A percentile compares a stretch with the other conserved stretches of the same genome.
These are phyloP conservation scores for Otus sunia DNA, from an alignment of 2,113 vertebrate genomes.

Conservation along the genomic window DNA sequence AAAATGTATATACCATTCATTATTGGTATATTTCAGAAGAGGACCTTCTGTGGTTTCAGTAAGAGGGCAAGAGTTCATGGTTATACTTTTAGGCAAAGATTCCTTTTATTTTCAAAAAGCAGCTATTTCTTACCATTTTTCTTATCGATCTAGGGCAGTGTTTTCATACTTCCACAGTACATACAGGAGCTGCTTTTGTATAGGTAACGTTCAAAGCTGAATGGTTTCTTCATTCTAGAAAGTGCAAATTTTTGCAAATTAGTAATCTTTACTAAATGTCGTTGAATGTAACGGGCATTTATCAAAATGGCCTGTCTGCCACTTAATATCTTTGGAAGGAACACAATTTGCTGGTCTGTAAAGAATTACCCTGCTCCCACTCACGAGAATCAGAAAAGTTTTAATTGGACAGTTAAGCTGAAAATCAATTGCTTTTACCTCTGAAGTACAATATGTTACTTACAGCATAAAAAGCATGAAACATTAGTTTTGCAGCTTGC, in stretches of 20 bases:
- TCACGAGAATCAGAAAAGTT: neutral
- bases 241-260: neutral
- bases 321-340: neutral
- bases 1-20: neutral
- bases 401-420: neutral
- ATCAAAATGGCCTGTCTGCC: neutral
- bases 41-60: neutral
- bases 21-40: neutral
- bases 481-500: neutral
- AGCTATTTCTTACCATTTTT: neutral
- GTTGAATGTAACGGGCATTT: neutral
- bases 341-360: neutral
- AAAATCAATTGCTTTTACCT: neutral
- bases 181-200: neutral
- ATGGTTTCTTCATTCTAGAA: neutral
- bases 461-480: neutral
- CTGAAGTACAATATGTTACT: neutral
- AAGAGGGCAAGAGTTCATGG: neutral
- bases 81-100: neutral
- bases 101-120: neutral
- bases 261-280: neutral
- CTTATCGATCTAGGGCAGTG: neutral
- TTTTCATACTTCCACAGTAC: neutral
- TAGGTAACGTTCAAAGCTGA: neutral
- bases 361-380: neutral